These are phyloP conservation scores for Aratinga solstitialis DNA, from an alignment of 2,797 vertebrate genomes.

Conservation along the genomic window DNA sequence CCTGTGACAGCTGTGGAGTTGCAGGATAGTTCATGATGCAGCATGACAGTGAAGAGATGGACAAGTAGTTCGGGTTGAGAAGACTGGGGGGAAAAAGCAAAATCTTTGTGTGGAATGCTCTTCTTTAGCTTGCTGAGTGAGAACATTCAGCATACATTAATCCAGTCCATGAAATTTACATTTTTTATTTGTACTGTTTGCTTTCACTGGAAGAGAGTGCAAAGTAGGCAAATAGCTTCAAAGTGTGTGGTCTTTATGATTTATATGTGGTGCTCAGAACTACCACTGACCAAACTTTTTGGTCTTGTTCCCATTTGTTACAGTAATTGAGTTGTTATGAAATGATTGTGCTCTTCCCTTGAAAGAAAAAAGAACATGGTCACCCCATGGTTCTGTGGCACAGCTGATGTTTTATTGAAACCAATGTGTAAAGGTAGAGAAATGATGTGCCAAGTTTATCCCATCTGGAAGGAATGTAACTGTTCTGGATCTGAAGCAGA, in stretches of 20 bases:
- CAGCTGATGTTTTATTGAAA: background rate
- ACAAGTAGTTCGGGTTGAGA: background rate
- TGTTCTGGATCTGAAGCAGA: background rate
- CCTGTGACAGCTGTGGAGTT: background rate
- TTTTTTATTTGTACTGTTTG: slow-evolving; percentile 61
- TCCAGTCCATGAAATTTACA: slow-evolving; percentile 38
- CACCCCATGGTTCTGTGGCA: background rate
- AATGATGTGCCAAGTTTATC: background rate
- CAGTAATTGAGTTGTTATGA: slow-evolving; percentile 43
- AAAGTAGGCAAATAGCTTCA: slow-evolving; percentile 57
- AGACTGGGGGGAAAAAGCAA: background rate
- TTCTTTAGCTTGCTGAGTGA: background rate
- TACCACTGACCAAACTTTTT: slow-evolving; percentile 40
- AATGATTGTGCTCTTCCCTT: background rate
- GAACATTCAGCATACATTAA: slow-evolving; percentile 17
- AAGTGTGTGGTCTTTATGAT: slow-evolving; percentile 62
- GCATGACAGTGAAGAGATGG: background rate
- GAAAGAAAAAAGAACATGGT: background rate
- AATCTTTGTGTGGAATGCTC: background rate
- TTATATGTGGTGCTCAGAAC: slow-evolving; percentile 40
- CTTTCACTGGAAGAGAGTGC: slow-evolving; percentile 53
- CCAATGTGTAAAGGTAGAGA: background rate
- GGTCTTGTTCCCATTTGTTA: slow-evolving; percentile 50
- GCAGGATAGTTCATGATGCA: background rate
- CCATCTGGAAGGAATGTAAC: background rate